Conservation (phyloP, 2,888 invertebrate genomes). For the Calameuta filiformis region DNA sequence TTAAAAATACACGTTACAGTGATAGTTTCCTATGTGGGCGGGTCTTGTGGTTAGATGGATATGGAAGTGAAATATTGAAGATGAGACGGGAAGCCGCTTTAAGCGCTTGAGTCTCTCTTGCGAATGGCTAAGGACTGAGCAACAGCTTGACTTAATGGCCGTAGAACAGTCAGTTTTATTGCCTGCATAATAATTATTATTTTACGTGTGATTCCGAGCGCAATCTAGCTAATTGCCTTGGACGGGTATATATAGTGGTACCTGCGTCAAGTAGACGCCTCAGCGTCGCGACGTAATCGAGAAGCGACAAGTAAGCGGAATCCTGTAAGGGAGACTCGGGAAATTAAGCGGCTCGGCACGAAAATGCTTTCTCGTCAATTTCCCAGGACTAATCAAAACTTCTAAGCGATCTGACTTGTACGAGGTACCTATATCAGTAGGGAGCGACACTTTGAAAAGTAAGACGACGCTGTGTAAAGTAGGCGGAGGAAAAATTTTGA, state of each 20-base stretch:
- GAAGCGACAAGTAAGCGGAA: conserved; percentile 42
- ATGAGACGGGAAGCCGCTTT: neutral
- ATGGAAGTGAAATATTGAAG: neutral
- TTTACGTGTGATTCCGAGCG: conserved; percentile 38
- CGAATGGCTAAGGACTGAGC: conserved; percentile 8
- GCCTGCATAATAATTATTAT: conserved; percentile 44
- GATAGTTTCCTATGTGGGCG: neutral
- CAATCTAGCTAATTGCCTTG: conserved; percentile 47
- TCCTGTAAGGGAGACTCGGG: conserved; percentile 39
- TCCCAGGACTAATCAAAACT: conserved; percentile 54
- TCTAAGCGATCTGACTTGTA: conserved; percentile 18
- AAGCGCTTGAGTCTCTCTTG: neutral
- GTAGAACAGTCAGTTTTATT: conserved; percentile 32
- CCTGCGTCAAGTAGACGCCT: neutral
- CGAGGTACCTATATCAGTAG: neutral
- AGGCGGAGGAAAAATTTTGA: neutral
- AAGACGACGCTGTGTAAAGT: conserved; percentile 8
- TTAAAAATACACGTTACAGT: neutral
- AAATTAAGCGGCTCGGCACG: conserved; percentile 35
- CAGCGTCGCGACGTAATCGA: conserved; percentile 19
- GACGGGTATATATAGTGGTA: neutral
- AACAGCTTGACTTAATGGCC: conserved; percentile 42
- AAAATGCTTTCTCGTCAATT: conserved; percentile 45
- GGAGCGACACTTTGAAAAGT: conserved; percentile 7
- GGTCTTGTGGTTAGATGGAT: neutral